Percentiles rank a stretch among this genome's conserved stretches.
phyloP scores from a whole-genome alignment of 1,140 invertebrate species.

The Bombus cullumanus region DNA sequence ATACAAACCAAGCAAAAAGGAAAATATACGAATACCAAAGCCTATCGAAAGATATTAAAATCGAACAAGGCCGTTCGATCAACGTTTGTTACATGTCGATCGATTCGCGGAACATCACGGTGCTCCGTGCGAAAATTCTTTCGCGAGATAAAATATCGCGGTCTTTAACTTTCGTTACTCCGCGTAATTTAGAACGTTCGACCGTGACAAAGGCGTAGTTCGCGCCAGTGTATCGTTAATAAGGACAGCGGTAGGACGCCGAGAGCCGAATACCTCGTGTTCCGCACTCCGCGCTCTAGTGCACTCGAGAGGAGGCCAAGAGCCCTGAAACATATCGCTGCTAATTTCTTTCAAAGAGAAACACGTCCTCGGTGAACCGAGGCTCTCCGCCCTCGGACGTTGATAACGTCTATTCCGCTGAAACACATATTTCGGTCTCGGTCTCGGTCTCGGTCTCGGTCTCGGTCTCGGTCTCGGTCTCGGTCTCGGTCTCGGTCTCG shows the following conservation, averaged over 20 bases:
- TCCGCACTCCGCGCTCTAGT: constrained; percentile 25
- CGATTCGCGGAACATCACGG: too few relatives aligned
- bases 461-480: neutral
- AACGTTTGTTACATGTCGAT: too few relatives aligned
- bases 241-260: constrained; percentile 14
- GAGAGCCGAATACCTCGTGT: constrained; percentile 27
- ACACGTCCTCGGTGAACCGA: constrained; percentile 32
- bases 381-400: neutral
- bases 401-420: constrained; percentile 6
- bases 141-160: neutral
- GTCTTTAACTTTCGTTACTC: neutral
- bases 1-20: neutral
- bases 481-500: neutral
- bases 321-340: constrained; percentile 46
- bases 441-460: neutral
- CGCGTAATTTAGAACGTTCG: neutral
- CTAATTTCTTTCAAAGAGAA: constrained; percentile 53
- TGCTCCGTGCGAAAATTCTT: neutral
- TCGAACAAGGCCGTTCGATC: neutral
- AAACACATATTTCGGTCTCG: constrained; percentile 16
- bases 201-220: constrained; percentile 28
- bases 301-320: constrained; percentile 49
- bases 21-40: neutral
- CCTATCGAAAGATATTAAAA: neutral
- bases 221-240: constrained; percentile 26